Evolutionary conservation across 1,140 invertebrate genomes (phyloP), one percentile per base, ranked within the genome.

Genomic region (Drosophila busckii): DNA sequence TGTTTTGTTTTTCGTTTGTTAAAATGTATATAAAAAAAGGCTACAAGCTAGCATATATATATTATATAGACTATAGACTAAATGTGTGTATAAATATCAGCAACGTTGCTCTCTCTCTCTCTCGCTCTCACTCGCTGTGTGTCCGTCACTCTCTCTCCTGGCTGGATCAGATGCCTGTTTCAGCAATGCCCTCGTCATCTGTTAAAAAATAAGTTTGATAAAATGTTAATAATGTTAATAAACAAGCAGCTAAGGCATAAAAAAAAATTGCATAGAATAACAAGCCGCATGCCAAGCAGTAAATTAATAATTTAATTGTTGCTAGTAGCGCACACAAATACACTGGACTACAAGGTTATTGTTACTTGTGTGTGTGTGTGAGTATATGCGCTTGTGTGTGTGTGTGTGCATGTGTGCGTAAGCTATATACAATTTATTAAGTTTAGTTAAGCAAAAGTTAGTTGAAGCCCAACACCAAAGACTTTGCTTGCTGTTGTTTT

Each of bases 171-270:
- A 97, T 96, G 87, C 95, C 95, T 46, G 95, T 96, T 88, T 97
- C 95, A 16, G 95, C 95, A 88, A 96, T 96, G 65, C 95, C 95
- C 90, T 96, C 95, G 88, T 96, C 95, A 92, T 96, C 95, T 97
- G 90, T 55, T 87, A 56, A 46, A 31, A 17, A 12, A n/a, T 5
- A 22, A 20, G 9, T 12, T n/a, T 4, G 2, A 4, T 9, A 40
- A 20, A 3, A 10, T 5, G 25, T 46, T 62, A 15, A n/a, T 40
- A 28, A 22, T 15, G 23, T 41, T 42, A 15, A 8, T 23, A 8
- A 17, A 32, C 2, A 22, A 22, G 2, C 7, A 5, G 15, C 15
- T 23, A 9, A 2, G 12, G 26, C 28, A 23, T 28, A n/a, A n/a
- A n/a, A n/a, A n/a, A n/a, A n/a, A n/a, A n/a, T n/a, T n/a, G n/a